Percentiles rank a stretch among this genome's conserved stretches.
Evolutionary conservation across 23 tunicate species (phyloP).

Genomic region (Oikopleura albicans): DNA sequence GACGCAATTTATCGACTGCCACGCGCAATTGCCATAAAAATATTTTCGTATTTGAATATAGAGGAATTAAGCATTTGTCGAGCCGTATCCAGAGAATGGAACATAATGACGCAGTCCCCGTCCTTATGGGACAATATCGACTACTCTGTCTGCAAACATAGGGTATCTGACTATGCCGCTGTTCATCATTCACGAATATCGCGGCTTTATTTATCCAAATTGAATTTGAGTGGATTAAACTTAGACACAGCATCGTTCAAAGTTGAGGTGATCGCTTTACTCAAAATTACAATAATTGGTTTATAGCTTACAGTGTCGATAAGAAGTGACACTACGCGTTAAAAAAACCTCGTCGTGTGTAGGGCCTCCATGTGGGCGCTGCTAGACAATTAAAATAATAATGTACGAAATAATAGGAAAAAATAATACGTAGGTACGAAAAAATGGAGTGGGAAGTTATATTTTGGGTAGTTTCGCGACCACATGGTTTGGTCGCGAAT

Average conservation of each 20-base stretch:
- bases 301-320: too few species aligned
- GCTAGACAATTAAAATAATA: too few species aligned
- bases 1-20: slow-evolving; percentile 68
- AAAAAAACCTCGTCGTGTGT: too few species aligned
- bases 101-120: slow-evolving; percentile 37
- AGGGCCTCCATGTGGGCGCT: too few species aligned
- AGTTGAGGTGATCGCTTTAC: too few species aligned
- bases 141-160: not conserved
- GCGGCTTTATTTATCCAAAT: not conserved
- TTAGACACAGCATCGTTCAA: not conserved
- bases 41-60: slow-evolving; percentile 51
- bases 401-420: too few species aligned
- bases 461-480: too few species aligned
- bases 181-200: not conserved
- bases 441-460: too few species aligned
- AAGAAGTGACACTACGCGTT: too few species aligned
- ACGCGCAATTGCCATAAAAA: slow-evolving; percentile 63
- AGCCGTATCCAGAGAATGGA: slow-evolving; percentile 68
- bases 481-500: too few species aligned
- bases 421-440: too few species aligned
- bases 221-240: not conserved
- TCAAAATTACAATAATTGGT: too few species aligned
- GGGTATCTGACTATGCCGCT: not conserved
- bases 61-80: slow-evolving; percentile 58
- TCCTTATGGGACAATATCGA: not conserved